These are phyloP conservation scores for Carabus problematicus DNA, from an alignment of 2,888 invertebrate species.

Conservation along the genomic window DNA sequence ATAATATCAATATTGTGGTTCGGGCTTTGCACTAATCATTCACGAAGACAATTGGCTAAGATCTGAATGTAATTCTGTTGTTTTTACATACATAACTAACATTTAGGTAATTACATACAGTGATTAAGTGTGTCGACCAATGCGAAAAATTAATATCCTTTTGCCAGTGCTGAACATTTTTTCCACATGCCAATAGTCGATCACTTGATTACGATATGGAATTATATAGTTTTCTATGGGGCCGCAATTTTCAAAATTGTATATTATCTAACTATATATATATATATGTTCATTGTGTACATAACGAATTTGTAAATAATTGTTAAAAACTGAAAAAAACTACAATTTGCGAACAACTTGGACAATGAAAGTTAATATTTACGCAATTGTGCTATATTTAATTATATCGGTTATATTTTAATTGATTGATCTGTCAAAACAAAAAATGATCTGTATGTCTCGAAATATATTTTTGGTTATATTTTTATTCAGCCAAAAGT, in stretches of 20 bases:
- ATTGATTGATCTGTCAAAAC: background rate
- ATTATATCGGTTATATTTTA: slow-evolving; percentile 1
- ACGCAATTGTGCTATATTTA: background rate
- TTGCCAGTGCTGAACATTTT: no score
- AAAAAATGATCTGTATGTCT: slow-evolving; percentile 2
- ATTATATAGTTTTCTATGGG: no score
- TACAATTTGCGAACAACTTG: no score
- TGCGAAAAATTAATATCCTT: no score
- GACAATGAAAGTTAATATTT: background rate
- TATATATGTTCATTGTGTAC: slow-evolving; percentile 28
- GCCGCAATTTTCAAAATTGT: background rate
- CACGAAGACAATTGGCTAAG: slow-evolving; percentile 18
- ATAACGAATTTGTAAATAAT: slow-evolving; percentile 37
- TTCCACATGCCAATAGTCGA: no score
- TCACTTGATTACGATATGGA: no score
- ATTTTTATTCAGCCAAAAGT: slow-evolving; percentile 3
- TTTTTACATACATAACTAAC: no score
- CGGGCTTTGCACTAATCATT: slow-evolving; percentile 21
- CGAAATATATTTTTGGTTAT: background rate
- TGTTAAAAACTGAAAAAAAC: slow-evolving; percentile 25
- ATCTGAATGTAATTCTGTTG: slow-evolving; percentile 29
- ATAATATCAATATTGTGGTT: slow-evolving; percentile 1
- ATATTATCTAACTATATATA: slow-evolving; percentile 31
- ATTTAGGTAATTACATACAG: no score
- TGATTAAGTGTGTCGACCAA: no score